These are phyloP conservation scores for Lithosia quadra DNA, from an alignment of 2,888 invertebrate genomes.

Conservation along the genomic window DNA sequence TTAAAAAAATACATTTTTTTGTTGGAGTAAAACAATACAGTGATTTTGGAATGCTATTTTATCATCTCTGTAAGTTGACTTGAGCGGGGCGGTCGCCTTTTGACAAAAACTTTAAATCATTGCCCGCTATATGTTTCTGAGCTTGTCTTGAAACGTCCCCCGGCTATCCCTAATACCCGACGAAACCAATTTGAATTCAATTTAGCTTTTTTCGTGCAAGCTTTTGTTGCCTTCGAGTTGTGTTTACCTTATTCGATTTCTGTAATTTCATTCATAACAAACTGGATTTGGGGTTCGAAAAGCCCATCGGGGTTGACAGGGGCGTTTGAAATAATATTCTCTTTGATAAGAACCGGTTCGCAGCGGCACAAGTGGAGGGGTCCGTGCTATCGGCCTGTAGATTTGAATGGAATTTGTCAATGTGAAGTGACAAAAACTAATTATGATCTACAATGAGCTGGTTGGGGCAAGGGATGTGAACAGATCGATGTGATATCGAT, in stretches of 20 bases:
- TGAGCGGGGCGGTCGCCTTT: constrained; percentile 70
- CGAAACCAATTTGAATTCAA: constrained; percentile 87
- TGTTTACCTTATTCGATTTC: constrained; percentile 87
- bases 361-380: constrained; percentile 76
- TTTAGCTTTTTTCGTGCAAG: constrained; percentile 86
- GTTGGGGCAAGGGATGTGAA: constrained; percentile 64
- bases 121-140: constrained; percentile 72
- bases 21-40: background rate
- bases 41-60: constrained; percentile 31
- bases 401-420: constrained; percentile 82
- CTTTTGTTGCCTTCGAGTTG: constrained; percentile 86
- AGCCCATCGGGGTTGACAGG: constrained; percentile 85
- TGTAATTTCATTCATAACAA: constrained; percentile 88
- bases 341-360: constrained; percentile 85
- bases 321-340: constrained; percentile 87
- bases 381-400: constrained; percentile 67
- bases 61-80: constrained; percentile 64
- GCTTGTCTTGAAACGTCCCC: constrained; percentile 80
- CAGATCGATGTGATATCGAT: constrained; percentile 68
- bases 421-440: constrained; percentile 87
- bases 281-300: constrained; percentile 86
- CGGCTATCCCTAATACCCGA: constrained; percentile 85
- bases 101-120: constrained; percentile 83
- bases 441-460: constrained; percentile 81
- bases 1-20: no score